Evolutionary conservation across 2,113 vertebrate genomes (phyloP), one percentile per base, ranked within the genome.

Genomic region (Phalacrocorax pelagicus): DNA sequence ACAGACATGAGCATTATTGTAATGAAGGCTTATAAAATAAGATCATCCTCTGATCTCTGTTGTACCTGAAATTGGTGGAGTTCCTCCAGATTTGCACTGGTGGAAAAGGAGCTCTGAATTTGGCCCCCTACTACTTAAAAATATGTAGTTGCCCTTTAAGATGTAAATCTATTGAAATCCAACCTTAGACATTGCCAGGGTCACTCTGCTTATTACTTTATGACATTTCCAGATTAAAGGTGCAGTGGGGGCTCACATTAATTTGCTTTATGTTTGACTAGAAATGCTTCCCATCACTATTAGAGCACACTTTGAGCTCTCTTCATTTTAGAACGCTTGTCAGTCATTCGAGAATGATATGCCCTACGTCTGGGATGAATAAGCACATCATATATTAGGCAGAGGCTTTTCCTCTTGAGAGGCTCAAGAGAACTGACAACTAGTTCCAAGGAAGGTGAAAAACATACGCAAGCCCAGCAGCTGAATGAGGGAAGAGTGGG

Each of bases 251-350:
- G 98, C 97, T 97, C 98, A 97, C 98, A 98, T 98, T 99, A 98
- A 98, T 98, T 98, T 98, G 98, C 98, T 98, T 98, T 98, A 98
- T 99, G 98, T 98, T 99, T 99, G 98, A 98, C 98, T 98, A 98
- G 98, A 98, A 98, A 98, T 97, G 96, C 96, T 98, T 98, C 98
- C 98, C 97, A 91, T 98, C 96, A 95, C 98, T 96, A 96, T 96
- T 96, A 97, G 97, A 97, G 97, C 97, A 97, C 95, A 98, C 96
- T 97, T 97, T 4, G 74, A 97, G 95, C 96, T 96, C 97, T 97
- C 97, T 98, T 98, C 98, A 98, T 98, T 98, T 98, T 92, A 97
- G 95, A 98, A 97, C 80, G 98, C 98, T 98, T 98, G 98, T 99
- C 98, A 98, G 98, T 98, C 98, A 98, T 98, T 98, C 18, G 96